These are phyloP conservation scores for Brachionus koreanus DNA, from an alignment of 1,140 invertebrate genomes.

Conservation along the genomic window DNA sequence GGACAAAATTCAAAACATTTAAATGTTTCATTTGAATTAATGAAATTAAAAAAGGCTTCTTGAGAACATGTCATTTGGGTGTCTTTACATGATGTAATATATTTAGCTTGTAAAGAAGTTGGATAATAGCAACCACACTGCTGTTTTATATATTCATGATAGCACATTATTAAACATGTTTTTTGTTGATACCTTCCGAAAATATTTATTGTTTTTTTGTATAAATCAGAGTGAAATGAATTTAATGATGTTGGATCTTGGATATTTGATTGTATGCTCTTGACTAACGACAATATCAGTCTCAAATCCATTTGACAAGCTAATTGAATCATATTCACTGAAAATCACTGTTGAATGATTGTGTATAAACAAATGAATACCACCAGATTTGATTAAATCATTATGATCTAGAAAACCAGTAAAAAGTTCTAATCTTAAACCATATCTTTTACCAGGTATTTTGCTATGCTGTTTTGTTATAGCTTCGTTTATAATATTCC, in stretches of 20 bases:
- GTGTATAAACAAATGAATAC: constrained; percentile 16
- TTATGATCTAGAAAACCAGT: neutral
- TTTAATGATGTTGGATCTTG: neutral
- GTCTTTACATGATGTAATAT: no score
- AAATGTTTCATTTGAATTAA: neutral
- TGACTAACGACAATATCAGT: constrained; percentile 14
- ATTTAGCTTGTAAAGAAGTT: no score
- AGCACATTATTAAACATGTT: neutral
- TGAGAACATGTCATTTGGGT: neutral
- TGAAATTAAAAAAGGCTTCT: neutral
- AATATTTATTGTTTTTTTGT: neutral
- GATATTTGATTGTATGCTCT: neutral
- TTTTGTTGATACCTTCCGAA: neutral
- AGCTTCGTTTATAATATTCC: neutral
- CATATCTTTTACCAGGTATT: neutral
- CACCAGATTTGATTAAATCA: neutral
- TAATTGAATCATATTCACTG: neutral
- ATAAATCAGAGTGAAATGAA: neutral
- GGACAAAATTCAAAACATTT: neutral
- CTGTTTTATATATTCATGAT: neutral
- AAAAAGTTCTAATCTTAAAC: neutral
- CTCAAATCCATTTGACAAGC: neutral
- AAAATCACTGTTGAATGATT: neutral
- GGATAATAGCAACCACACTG: neutral
- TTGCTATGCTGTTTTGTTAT: neutral